Evolutionary conservation across 2,113 vertebrate genomes (phyloP).

Genomic region (Anas platyrhynchos): DNA sequence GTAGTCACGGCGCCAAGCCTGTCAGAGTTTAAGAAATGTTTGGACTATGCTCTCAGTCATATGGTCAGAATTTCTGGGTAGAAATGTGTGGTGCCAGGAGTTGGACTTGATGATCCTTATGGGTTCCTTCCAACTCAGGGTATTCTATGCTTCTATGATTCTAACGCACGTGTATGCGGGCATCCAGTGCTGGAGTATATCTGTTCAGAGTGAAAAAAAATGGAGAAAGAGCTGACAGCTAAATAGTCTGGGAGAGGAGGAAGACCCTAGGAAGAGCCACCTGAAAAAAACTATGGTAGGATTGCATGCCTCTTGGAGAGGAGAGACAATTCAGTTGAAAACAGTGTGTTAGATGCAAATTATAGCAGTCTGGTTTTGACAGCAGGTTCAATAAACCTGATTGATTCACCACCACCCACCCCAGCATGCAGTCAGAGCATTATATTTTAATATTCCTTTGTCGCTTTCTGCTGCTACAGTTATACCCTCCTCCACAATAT

Average conservation of each 20-base stretch:
- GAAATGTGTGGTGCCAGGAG: too few relatives aligned
- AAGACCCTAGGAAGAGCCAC: not conserved
- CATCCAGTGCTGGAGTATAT: accelerated
- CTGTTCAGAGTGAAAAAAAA: accelerated
- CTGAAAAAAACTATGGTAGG: not conserved
- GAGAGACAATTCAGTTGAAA: not conserved
- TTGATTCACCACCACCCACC: not conserved
- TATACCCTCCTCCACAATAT: not conserved
- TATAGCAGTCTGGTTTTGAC: not conserved
- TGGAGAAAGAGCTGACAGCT: not conserved
- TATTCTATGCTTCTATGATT: too few relatives aligned
- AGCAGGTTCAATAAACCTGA: not conserved
- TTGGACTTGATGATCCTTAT: too few relatives aligned
- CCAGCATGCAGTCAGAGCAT: not conserved
- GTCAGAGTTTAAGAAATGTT: too few relatives aligned
- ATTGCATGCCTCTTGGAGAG: not conserved
- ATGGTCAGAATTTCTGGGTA: too few relatives aligned
- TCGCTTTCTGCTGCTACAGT: not conserved
- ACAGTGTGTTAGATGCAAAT: not conserved
- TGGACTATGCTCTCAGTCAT: too few relatives aligned
- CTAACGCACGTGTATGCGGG: accelerated
- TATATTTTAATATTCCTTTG: not conserved
- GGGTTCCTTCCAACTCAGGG: too few relatives aligned
- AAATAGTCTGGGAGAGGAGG: not conserved
- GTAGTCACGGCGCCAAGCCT: too few relatives aligned